Conservation (phyloP, 2,888 invertebrate species). For the Alloplasta piceator region DNA sequence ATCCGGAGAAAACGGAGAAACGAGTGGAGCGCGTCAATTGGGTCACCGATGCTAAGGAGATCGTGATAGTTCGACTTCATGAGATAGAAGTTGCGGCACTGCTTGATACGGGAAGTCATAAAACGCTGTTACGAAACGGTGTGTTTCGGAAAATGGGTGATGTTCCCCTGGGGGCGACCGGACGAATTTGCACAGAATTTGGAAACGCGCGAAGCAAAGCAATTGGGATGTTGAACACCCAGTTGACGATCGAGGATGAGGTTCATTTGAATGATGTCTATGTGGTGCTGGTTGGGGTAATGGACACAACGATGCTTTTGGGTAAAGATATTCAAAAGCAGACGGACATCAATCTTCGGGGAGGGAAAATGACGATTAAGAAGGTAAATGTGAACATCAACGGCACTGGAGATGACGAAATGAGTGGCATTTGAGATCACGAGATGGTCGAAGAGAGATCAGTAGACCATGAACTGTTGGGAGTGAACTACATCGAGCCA, state of each 20-base stretch:
- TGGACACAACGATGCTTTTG: conserved; percentile 41
- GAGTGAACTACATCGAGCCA: not conserved
- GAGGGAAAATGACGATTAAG: conserved; percentile 24
- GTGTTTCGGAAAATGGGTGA: conserved; percentile 51
- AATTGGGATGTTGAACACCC: conserved; percentile 18
- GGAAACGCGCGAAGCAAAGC: conserved; percentile 41
- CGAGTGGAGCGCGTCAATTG: conserved; percentile 12
- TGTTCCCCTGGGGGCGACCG: conserved; percentile 20
- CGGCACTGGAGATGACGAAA: not conserved
- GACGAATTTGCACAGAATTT: conserved; percentile 46
- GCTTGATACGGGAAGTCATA: conserved; percentile 56
- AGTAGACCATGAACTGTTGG: not conserved
- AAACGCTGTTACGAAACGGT: conserved; percentile 39
- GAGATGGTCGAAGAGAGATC: not conserved
- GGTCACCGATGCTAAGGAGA: not conserved
- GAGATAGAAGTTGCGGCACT: conserved; percentile 44
- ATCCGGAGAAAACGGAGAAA: not conserved
- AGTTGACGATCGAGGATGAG: conserved; percentile 16
- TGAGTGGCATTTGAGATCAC: not conserved
- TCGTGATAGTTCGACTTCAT: conserved; percentile 11
- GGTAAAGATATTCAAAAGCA: conserved; percentile 47
- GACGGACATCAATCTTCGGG: conserved; percentile 34
- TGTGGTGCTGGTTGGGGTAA: conserved; percentile 37
- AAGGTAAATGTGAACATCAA: not conserved
- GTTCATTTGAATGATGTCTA: conserved; percentile 36